phyloP scores from a whole-genome alignment of 2,797 vertebrate species.

The Sardinella longiceps region DNA sequence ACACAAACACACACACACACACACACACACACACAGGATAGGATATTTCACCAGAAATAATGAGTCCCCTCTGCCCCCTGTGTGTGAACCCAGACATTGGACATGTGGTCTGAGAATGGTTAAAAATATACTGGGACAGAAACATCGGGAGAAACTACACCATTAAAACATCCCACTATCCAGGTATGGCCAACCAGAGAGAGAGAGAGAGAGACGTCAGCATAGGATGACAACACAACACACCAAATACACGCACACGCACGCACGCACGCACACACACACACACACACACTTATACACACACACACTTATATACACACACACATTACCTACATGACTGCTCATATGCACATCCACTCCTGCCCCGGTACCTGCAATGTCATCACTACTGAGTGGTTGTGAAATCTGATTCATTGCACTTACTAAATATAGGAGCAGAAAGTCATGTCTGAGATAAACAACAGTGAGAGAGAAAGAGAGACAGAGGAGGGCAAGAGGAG shows the following conservation, averaged over 20 bases:
- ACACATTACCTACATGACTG: not conserved
- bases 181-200: not conserved
- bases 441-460: slow-evolving; percentile 6
- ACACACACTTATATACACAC: not conserved
- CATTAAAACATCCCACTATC: not conserved
- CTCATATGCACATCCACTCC: not conserved
- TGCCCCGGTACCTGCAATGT: not conserved
- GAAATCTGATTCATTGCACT: slow-evolving; percentile 7
- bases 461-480: not conserved
- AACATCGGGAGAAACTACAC: not conserved
- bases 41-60: not conserved
- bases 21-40: not conserved
- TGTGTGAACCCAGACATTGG: not conserved
- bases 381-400: not conserved
- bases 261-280: slow-evolving; percentile 16
- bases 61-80: not conserved
- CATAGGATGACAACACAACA: not conserved
- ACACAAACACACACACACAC: not conserved
- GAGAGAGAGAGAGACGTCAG: too few species aligned
- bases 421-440: not conserved
- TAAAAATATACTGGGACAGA: not conserved
- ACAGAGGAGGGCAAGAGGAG: not conserved
- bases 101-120: not conserved
- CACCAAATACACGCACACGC: not conserved
- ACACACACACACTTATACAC: not conserved